These are phyloP conservation scores for Coccyzus lansbergi DNA, from an alignment of 2,797 vertebrate species.

Conservation along the genomic window DNA sequence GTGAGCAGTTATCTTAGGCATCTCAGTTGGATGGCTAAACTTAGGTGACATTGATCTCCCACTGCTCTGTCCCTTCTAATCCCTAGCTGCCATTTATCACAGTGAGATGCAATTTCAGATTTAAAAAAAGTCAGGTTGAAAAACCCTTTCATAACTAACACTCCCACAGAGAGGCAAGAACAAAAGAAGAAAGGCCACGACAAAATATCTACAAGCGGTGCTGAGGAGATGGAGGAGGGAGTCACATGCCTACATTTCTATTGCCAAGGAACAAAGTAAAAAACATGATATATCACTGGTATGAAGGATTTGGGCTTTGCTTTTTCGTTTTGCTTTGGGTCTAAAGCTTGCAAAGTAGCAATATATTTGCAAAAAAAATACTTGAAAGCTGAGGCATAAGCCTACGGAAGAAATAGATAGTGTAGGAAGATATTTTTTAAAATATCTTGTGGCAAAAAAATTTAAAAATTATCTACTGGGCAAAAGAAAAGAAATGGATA, in stretches of 20 bases:
- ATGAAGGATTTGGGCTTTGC: not conserved
- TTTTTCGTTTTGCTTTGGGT: slow-evolving; percentile 6
- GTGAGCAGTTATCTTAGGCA: not conserved
- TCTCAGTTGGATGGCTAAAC: not conserved
- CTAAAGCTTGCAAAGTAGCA: not conserved
- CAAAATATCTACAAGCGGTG: slow-evolving; percentile 37
- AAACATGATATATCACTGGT: not conserved
- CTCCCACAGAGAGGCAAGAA: slow-evolving; percentile 48
- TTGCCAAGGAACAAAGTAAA: slow-evolving; percentile 55
- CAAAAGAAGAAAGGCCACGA: slow-evolving; percentile 56
- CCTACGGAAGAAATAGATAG: not conserved
- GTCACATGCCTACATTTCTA: slow-evolving; percentile 22
- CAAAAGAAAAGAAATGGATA: not conserved
- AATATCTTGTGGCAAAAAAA: not conserved
- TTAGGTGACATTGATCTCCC: not conserved
- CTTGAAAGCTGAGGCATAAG: not conserved
- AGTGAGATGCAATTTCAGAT: not conserved
- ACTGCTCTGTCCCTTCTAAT: not conserved
- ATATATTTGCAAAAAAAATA: slow-evolving; percentile 10
- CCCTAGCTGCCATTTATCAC: not conserved
- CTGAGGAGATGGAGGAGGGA: slow-evolving; percentile 23
- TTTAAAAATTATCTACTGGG: not conserved
- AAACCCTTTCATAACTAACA: not conserved
- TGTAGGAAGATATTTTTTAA: not conserved
- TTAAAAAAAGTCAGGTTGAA: slow-evolving; percentile 8